Evolutionary conservation across 1,140 invertebrate genomes (phyloP).

Genomic region (Sarcophaga bullata): DNA sequence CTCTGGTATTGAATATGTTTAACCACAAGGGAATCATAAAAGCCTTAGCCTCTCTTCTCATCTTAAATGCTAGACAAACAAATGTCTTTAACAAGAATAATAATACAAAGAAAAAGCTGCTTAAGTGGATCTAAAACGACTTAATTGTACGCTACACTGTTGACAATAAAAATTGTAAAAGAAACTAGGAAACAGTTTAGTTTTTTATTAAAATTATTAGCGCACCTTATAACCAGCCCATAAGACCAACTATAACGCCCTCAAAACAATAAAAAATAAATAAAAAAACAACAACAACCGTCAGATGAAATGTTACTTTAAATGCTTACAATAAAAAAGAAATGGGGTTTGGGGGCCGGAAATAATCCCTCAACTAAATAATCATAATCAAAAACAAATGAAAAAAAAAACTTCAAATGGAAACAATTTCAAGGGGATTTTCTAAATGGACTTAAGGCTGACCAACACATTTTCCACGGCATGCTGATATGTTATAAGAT

Average conservation of each 20-base stretch:
- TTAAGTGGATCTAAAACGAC: background rate
- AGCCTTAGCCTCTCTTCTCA: background rate
- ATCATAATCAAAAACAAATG: constrained; percentile 13
- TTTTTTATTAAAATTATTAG: too few relatives aligned
- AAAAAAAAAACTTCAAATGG: background rate
- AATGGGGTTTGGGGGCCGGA: too few relatives aligned
- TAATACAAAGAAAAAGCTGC: background rate
- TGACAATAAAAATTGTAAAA: too few relatives aligned
- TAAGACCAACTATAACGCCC: too few relatives aligned
- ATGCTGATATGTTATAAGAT: background rate
- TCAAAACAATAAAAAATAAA: background rate
- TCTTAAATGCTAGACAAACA: background rate
- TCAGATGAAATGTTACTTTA: constrained; percentile 9
- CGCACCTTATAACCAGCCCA: too few relatives aligned
- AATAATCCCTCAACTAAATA: background rate
- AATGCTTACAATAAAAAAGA: constrained; percentile 6
- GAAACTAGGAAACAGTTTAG: too few relatives aligned
- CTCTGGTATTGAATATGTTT: background rate
- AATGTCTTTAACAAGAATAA: constrained; percentile 1
- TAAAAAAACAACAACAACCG: too few relatives aligned
- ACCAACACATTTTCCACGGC: background rate
- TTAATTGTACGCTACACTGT: background rate
- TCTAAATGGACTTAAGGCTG: background rate
- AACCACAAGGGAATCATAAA: constrained; percentile 37
- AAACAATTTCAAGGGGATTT: constrained; percentile 30